Percentiles rank a stretch among this genome's conserved stretches.
phyloP scores from a whole-genome alignment of 2,113 vertebrate genomes.

The Stigmatopora nigra region DNA sequence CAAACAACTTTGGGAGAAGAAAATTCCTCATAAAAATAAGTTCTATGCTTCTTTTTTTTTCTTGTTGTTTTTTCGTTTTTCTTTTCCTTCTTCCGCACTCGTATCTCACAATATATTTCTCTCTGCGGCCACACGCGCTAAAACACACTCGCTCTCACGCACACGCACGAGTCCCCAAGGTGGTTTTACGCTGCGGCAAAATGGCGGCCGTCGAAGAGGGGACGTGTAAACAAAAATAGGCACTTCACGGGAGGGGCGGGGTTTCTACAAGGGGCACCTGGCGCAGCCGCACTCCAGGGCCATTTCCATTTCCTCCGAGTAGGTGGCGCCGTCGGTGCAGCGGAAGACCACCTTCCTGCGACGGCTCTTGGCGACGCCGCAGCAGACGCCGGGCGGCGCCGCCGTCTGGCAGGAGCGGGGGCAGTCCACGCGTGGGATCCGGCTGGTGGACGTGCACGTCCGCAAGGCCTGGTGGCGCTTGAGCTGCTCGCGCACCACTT shows the following conservation, averaged over 20 bases:
- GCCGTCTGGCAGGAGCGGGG: slow-evolving; percentile 68
- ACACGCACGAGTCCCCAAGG: slow-evolving; percentile 53
- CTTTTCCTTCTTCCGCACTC: slow-evolving; percentile 52
- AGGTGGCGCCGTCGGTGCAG: slow-evolving; percentile 84
- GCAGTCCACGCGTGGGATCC: slow-evolving; percentile 81
- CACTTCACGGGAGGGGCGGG: neutral
- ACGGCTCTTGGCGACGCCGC: slow-evolving; percentile 81
- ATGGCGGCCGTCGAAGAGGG: slow-evolving; percentile 41
- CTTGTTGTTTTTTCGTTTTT: no score
- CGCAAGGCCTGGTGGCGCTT: slow-evolving; percentile 80
- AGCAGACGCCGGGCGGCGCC: slow-evolving; percentile 75
- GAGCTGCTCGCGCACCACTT: slow-evolving; percentile 82
- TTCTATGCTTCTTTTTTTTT: slow-evolving; percentile 84
- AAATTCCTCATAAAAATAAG: slow-evolving; percentile 99
- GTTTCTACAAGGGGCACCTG: slow-evolving; percentile 76
- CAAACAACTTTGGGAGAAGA: slow-evolving; percentile 80
- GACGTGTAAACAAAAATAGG: slow-evolving; percentile 26
- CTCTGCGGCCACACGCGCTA: slow-evolving; percentile 62
- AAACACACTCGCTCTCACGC: slow-evolving; percentile 45
- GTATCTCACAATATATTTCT: slow-evolving; percentile 99
- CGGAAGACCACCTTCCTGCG: slow-evolving; percentile 87
- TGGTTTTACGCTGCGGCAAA: slow-evolving; percentile 38
- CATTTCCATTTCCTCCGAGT: slow-evolving; percentile 89
- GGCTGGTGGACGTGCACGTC: slow-evolving; percentile 77
- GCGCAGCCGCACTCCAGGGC: slow-evolving; percentile 87